Conservation (phyloP, 2,888 invertebrate genomes). For the Euspilapteryx auroguttella region DNA sequence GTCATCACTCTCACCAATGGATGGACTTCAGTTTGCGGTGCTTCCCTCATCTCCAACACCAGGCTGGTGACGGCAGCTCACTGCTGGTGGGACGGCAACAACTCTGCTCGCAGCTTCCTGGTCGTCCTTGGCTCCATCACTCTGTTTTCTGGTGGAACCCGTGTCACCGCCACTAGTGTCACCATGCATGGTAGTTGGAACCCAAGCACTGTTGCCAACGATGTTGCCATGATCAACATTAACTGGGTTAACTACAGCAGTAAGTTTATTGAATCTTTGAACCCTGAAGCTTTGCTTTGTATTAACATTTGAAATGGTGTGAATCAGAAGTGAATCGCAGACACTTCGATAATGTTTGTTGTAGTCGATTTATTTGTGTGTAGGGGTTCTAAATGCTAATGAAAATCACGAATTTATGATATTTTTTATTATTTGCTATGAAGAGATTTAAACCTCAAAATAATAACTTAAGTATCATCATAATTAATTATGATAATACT, state of each 20-base stretch:
- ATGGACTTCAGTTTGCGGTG: slow-evolving; percentile 23
- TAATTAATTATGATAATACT: no score
- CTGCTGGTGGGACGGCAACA: slow-evolving; percentile 17
- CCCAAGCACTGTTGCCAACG: slow-evolving; percentile 10
- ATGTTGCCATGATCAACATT: slow-evolving; percentile 17
- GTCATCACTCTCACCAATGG: slow-evolving; percentile 1
- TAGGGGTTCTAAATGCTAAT: no score
- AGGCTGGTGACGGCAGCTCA: slow-evolving; percentile 25
- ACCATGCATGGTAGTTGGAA: slow-evolving; percentile 16
- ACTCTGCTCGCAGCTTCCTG: slow-evolving; percentile 16
- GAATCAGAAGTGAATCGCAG: no score
- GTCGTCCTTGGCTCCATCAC: slow-evolving; percentile 24
- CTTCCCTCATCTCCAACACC: slow-evolving; percentile 14
- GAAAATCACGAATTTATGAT: no score
- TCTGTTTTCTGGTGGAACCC: slow-evolving; percentile 9
- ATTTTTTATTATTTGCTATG: no score
- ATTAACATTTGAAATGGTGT: no score
- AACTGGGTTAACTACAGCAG: slow-evolving; percentile 7
- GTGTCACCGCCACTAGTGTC: slow-evolving; percentile 12
- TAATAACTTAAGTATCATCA: no score
- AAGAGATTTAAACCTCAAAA: no score
- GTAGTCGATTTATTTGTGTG: no score
- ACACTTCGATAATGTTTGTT: no score
- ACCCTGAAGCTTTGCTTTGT: no score
- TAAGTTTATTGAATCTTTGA: slow-evolving; percentile 9